A percentile compares a stretch with the other conserved stretches of the same genome.
Evolutionary conservation across 2,888 invertebrate species (phyloP).

Genomic region (Matsumyia berberina): DNA sequence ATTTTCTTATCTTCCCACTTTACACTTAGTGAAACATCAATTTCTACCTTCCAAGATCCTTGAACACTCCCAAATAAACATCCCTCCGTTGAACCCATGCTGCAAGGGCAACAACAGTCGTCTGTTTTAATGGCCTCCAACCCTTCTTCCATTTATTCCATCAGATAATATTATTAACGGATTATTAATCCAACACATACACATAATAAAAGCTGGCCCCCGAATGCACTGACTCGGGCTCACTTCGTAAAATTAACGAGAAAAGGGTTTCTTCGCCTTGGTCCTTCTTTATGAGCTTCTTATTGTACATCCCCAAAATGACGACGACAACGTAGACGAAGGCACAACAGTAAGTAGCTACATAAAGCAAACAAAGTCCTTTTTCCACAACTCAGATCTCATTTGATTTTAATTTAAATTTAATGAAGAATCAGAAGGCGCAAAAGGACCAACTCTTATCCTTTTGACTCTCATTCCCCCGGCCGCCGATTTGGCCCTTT

Average conservation of each 20-base stretch:
- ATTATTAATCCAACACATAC: constrained; percentile 78
- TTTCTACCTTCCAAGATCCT: neutral
- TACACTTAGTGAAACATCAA: constrained; percentile 1
- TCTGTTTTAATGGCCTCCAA: constrained; percentile 45
- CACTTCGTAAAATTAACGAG: constrained; percentile 51
- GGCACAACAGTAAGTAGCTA: constrained; percentile 66
- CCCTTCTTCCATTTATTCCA: constrained; percentile 61
- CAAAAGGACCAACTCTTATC: constrained; percentile 71
- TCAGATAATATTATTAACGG: constrained; percentile 79
- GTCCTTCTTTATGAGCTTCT: constrained; percentile 63
- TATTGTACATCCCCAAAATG: constrained; percentile 36
- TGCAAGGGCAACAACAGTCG: neutral
- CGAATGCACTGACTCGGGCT: constrained; percentile 44
- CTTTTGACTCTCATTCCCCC: constrained; percentile 26
- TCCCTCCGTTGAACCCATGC: constrained; percentile 4
- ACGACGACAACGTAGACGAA: constrained; percentile 14
- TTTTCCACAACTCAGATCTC: constrained; percentile 78
- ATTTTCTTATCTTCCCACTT: no score
- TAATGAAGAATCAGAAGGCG: constrained; percentile 78
- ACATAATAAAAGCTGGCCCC: constrained; percentile 62
- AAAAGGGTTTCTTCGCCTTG: constrained; percentile 62
- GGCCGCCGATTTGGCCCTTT: constrained; percentile 40
- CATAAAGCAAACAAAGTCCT: constrained; percentile 75
- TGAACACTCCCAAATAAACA: constrained; percentile 41
- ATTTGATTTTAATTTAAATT: constrained; percentile 79